A percentile compares a stretch with the other conserved stretches of the same genome.
phyloP scores from a whole-genome alignment of 2,888 invertebrate species.

The Capitulum mitella region DNA sequence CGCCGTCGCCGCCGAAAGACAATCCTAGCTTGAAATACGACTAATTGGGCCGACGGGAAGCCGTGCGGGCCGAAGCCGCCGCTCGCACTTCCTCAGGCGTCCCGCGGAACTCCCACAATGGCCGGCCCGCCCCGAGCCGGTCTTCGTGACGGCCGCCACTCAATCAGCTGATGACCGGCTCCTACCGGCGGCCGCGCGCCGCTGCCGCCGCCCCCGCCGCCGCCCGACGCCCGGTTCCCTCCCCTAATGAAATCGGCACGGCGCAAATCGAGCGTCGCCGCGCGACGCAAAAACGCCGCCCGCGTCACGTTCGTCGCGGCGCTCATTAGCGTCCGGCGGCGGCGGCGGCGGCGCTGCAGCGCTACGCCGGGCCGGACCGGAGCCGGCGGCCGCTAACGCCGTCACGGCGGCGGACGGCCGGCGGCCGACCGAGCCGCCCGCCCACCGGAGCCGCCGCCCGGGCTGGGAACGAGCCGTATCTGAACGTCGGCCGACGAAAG shows the following conservation, averaged over 20 bases:
- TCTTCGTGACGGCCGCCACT: neutral
- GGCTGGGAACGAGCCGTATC: too few relatives aligned
- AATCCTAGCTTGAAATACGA: neutral
- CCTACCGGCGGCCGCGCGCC: neutral
- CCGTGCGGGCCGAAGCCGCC: neutral
- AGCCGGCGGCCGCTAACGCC: neutral
- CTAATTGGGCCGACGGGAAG: conserved; percentile 5
- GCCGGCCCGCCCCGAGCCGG: neutral
- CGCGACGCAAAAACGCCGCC: neutral
- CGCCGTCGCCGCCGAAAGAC: neutral
- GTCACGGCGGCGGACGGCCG: neutral
- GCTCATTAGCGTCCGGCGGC: too few relatives aligned
- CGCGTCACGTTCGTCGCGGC: neutral
- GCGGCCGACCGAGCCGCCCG: too few relatives aligned
- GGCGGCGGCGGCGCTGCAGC: too few relatives aligned
- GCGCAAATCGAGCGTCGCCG: neutral
- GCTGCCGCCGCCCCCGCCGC: neutral
- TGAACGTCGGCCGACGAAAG: too few relatives aligned
- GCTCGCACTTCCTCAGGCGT: neutral
- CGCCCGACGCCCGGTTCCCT: neutral
- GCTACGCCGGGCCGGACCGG: too few relatives aligned
- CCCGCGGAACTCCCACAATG: neutral
- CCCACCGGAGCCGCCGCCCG: too few relatives aligned
- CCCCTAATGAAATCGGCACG: neutral
- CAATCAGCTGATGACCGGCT: neutral